These are phyloP conservation scores for Ischnura elegans DNA, from an alignment of 2,888 invertebrate genomes.

Conservation along the genomic window DNA sequence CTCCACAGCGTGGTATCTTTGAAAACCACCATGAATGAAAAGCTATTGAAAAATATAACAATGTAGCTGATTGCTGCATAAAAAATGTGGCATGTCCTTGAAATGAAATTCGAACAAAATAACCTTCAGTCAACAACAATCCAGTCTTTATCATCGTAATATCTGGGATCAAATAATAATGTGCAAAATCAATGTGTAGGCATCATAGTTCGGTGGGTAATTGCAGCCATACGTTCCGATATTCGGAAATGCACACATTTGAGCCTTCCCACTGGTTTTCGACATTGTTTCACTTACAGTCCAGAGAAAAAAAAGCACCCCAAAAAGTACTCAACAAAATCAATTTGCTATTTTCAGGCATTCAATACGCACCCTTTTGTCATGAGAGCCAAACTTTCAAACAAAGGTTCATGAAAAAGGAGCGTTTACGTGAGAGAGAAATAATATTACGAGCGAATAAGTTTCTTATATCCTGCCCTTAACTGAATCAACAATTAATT, in stretches of 20 bases:
- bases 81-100: background rate
- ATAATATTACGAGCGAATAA: background rate
- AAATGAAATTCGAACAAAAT: constrained; percentile 18
- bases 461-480: background rate
- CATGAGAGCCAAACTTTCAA: constrained; percentile 15
- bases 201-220: background rate
- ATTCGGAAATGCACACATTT: background rate
- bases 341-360: background rate
- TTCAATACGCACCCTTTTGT: background rate
- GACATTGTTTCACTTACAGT: constrained; percentile 4
- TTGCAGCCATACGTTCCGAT: background rate
- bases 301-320: background rate
- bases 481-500: constrained; percentile 6
- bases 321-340: background rate
- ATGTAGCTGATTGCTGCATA: background rate
- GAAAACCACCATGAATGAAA: background rate
- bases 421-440: background rate
- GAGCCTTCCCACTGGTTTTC: constrained; percentile 1
- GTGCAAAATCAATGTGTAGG: constrained; percentile 2
- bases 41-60: background rate
- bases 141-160: background rate
- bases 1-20: background rate
- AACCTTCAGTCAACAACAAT: background rate
- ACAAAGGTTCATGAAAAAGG: constrained; percentile 19
- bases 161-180: background rate